Percentiles rank a stretch among this genome's conserved stretches.
Conservation (phyloP, 2,113 vertebrate genomes). For the Gallinago undulata region DNA sequence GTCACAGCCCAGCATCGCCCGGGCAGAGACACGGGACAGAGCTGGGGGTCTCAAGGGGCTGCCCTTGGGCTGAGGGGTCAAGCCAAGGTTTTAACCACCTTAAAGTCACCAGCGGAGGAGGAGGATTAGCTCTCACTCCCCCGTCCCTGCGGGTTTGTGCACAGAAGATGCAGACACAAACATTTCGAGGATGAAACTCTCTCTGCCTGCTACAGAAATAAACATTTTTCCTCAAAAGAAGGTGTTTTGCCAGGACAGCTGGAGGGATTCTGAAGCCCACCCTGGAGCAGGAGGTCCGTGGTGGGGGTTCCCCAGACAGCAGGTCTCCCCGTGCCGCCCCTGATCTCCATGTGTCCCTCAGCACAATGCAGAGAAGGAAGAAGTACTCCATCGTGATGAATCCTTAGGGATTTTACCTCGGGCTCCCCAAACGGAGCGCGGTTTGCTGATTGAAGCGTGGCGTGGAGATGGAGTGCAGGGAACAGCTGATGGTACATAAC, state of each 20-base stretch:
- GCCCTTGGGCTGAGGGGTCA: background rate
- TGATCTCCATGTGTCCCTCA: rapidly evolving
- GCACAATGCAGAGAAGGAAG: background rate
- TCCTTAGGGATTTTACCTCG: conserved; percentile 1
- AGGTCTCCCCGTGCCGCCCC: background rate
- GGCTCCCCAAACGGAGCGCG: background rate
- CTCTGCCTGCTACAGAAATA: conserved; percentile 43
- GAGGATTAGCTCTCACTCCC: background rate
- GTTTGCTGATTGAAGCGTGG: background rate
- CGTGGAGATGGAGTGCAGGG: background rate
- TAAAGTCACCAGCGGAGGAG: background rate
- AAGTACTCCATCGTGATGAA: background rate
- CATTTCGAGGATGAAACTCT: background rate
- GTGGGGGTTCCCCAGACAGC: background rate
- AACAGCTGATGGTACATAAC: conserved; percentile 19
- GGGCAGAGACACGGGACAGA: background rate
- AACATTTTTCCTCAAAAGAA: background rate
- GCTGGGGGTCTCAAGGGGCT: background rate
- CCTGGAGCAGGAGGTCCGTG: background rate
- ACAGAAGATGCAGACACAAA: background rate
- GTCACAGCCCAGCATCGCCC: rapidly evolving
- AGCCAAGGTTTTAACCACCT: background rate
- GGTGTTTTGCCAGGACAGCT: background rate
- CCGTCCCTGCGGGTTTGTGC: rapidly evolving
- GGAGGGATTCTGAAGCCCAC: conserved; percentile 38